Conservation (phyloP, 2,797 vertebrate species). For the Eupleurogrammus muticus region DNA sequence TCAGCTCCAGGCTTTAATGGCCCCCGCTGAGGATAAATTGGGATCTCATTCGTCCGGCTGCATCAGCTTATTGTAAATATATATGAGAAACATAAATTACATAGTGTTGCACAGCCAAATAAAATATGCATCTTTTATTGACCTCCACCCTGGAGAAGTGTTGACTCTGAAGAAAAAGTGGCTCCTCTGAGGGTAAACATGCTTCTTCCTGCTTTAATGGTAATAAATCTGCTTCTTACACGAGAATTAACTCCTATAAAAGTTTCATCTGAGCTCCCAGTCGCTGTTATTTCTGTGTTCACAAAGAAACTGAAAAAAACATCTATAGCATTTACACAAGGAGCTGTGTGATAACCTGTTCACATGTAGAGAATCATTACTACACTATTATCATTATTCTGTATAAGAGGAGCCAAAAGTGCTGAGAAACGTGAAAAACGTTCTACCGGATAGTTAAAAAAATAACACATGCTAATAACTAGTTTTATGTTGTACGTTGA, state of each 20-base stretch:
- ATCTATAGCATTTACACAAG: not conserved
- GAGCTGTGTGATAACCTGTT: not conserved
- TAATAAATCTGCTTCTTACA: conserved; percentile 26
- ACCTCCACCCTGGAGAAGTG: conserved; percentile 28
- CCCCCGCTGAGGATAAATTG: conserved; percentile 54
- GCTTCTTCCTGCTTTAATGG: conserved; percentile 27
- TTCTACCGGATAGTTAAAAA: too few species aligned
- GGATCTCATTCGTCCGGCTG: conserved; percentile 45
- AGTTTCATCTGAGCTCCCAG: conserved; percentile 35
- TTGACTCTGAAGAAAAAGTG: conserved; percentile 51
- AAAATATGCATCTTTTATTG: conserved; percentile 56
- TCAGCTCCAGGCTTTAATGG: conserved; percentile 54
- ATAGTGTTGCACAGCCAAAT: conserved; percentile 34
- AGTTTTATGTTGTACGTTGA: too few species aligned
- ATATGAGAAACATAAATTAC: conserved; percentile 21
- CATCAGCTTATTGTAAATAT: conserved; percentile 43
- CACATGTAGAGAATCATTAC: not conserved
- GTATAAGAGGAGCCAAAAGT: too few species aligned
- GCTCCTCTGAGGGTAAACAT: conserved; percentile 16
- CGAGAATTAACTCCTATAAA: conserved; percentile 34
- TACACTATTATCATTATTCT: too few species aligned
- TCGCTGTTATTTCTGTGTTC: conserved; percentile 1
- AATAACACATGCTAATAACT: too few species aligned
- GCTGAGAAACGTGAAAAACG: too few species aligned
- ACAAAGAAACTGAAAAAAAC: not conserved